A percentile compares a stretch with the other conserved stretches of the same genome.
Conservation (phyloP, 2,797 vertebrate genomes). For the Rhabdophis nuchalis region DNA sequence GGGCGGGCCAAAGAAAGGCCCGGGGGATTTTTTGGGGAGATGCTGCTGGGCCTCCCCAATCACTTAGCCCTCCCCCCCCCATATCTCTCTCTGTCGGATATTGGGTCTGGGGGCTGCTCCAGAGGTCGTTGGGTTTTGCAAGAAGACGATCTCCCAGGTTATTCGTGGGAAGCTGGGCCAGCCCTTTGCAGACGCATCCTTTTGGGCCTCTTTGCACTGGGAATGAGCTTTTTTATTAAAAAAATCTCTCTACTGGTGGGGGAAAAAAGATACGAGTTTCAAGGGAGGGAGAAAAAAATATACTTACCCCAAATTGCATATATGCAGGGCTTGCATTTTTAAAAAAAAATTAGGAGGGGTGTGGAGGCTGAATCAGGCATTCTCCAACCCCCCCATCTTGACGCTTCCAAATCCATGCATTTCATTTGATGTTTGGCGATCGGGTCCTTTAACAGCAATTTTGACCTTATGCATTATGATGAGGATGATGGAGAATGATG, state of each 20-base stretch:
- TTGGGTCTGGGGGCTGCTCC: neutral
- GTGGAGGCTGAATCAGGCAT: too few relatives aligned
- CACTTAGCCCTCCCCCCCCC: too few relatives aligned
- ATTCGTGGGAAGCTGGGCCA: neutral
- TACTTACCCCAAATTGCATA: neutral
- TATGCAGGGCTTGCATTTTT: neutral
- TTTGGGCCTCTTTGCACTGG: neutral
- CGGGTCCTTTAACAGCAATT: neutral
- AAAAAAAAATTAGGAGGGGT: neutral
- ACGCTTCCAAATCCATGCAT: neutral
- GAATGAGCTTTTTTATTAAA: neutral
- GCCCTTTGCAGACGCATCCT: neutral
- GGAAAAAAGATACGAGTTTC: neutral
- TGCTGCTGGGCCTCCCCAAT: neutral
- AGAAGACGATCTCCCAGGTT: neutral
- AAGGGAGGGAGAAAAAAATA: fast-evolving
- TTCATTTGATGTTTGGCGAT: neutral
- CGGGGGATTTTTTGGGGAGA: neutral
- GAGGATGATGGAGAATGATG: neutral
- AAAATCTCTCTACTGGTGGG: neutral
- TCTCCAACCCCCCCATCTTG: neutral
- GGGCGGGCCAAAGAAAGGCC: neutral
- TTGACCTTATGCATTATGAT: neutral
- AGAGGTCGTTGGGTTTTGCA: neutral
- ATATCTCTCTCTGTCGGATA: too few relatives aligned